phyloP scores from a whole-genome alignment of 2,888 invertebrate genomes.

The Epirrhoe alternata region DNA sequence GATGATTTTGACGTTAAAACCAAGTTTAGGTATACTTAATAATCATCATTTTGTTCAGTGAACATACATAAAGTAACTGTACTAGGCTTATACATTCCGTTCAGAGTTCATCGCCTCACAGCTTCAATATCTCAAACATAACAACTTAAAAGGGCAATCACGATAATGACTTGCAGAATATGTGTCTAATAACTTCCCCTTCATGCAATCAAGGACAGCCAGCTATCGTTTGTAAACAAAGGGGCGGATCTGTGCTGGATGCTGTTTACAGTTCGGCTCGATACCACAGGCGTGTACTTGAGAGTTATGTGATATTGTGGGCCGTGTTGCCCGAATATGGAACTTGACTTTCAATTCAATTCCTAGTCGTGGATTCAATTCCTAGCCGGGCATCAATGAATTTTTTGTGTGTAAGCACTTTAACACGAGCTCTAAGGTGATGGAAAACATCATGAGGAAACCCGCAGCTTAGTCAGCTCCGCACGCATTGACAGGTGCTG shows the following conservation, averaged over 20 bases:
- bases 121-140: slow-evolving; percentile 10
- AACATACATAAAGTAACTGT: background rate
- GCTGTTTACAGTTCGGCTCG: slow-evolving; percentile 40
- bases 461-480: too few species aligned
- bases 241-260: slow-evolving; percentile 35
- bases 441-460: too few species aligned
- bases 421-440: too few species aligned
- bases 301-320: background rate
- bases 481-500: too few species aligned
- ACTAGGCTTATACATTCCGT: background rate
- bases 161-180: slow-evolving; percentile 14
- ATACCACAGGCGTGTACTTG: slow-evolving; percentile 28
- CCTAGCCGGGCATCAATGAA: too few species aligned
- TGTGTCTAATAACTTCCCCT: slow-evolving; percentile 32
- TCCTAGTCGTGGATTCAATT: too few species aligned
- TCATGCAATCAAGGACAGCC: slow-evolving; percentile 38
- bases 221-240: slow-evolving; percentile 42
- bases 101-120: background rate
- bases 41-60: too few species aligned
- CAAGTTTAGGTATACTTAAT: too few species aligned
- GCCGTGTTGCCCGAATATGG: too few species aligned
- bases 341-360: too few species aligned
- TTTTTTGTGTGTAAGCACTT: too few species aligned
- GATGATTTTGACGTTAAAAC: too few species aligned
- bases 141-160: slow-evolving; percentile 25